Base-by-base conservation (phyloP, 2,888 invertebrate genomes). In the Acleris holmiana region DNA sequence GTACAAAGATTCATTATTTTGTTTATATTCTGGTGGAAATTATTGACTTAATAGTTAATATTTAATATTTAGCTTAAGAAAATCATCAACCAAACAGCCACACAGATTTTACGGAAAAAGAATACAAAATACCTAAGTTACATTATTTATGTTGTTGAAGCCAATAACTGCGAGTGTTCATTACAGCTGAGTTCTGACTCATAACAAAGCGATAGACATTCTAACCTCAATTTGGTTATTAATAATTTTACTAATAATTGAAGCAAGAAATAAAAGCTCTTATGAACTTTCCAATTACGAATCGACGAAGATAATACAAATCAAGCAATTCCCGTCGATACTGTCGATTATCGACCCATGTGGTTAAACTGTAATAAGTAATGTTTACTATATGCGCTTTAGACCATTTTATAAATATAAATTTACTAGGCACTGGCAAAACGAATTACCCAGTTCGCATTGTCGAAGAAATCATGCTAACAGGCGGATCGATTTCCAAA, bases 281-380 rank as follows among this genome's bases (percentile, higher is more conserved):
- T 21, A 15, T 17, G 6, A 13, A 19, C n/a, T 49, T 63, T 40
- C 23, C 3, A 46, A 49, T 8, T 41, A 19, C 21, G 29, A 41
- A 48, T 59, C 21, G 6, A 19, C 3, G 15, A 17, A 48, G 13
- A 53, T 18, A 4, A 41, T 53, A 46, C 44, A 53, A 35, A 40
- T 19, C 55, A 57, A 68, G 54, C 15, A 51, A 55, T 54, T 59
- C 58, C n/a, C 60, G 35, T 50, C 18, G 40, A 35, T 55, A 41
- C 35, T 29, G 51, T 46, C 47, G 71, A 76, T 71, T 83, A 84
- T 84, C 84, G 84, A 84, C 82, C 84, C 84, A 84, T 84, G 82
- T 81, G 84, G 77, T 73, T 65, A 67, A 47, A 57, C 47, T 47
- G 41, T 49, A 65, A 65, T 53, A 65, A 49, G 19, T 29, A 60